Evolutionary conservation across 2,888 invertebrate species (phyloP), one percentile per base, ranked within the genome.

Genomic region (Andrena bicolor): DNA sequence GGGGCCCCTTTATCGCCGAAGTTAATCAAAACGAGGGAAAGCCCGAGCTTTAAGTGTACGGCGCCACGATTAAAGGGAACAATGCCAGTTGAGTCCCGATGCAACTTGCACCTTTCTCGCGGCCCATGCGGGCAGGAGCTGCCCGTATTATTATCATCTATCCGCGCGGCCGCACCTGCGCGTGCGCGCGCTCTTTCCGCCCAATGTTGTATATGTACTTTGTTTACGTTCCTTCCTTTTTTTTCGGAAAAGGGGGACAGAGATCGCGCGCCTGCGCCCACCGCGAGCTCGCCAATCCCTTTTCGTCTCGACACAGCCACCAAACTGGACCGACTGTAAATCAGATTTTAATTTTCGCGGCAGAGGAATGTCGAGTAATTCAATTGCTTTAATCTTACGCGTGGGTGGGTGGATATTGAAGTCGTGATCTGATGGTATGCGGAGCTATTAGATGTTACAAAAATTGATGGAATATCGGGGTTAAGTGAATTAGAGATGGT

Each of bases 101-200:
- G 78, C 78, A n/a, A 48, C 53, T 71, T 56, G 58, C 76, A 77
- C 73, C 41, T 68, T 68, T 80, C 66, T 72, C 74, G 70, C 74
- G 72, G 74, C 26, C 76, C 81, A 88, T 88, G 88, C 88, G 88
- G 88, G 88, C 58, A 76, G 64, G 66, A 56, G 61, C 79, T 75
- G 83, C 88, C 88, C 88, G 88, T 88, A 88, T 88, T 84, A 85
- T 86, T 82, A 82, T 78, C 81, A 51, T 83, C 83, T 77, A 83
- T 72, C 32, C 72, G 58, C 70, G 77, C 80, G 58, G 71, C 56
- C 75, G 84, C 88, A 88, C 87, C 88, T 88, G 88, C 82, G 73
- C 83, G 70, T 70, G 64, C 76, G 71, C 56, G 66, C 76, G 66
- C 51, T 48, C 78, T 78, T 66, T 61, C 48, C 70, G 35, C 65